A percentile compares a stretch with the other conserved stretches of the same genome.
phyloP scores from a whole-genome alignment of 2,888 invertebrate genomes.

The Seladonia tumulorum region DNA sequence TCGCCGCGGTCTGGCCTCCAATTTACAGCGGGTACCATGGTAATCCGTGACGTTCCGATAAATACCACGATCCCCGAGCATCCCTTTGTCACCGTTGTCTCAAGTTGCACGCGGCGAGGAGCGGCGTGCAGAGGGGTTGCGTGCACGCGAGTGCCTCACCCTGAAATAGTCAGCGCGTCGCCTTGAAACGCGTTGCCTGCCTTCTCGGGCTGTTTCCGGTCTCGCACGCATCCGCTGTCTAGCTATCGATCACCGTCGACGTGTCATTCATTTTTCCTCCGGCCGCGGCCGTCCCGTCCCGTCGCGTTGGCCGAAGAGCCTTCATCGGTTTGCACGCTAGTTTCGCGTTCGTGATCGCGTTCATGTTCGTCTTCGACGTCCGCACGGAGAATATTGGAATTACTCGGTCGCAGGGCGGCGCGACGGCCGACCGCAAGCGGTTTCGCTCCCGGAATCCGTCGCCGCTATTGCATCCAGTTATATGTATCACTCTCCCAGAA shows the following conservation, averaged over 20 bases:
- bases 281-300: not conserved
- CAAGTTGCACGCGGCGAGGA: not conserved
- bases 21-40: not conserved
- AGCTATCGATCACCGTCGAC: constrained; percentile 28
- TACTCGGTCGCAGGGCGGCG: not conserved
- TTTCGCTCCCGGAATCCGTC: not conserved
- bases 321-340: constrained; percentile 5
- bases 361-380: not conserved
- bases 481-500: constrained; percentile 7
- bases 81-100: constrained; percentile 18
- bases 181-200: constrained; percentile 17
- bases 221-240: constrained; percentile 30
- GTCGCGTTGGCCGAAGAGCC: not conserved
- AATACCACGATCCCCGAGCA: not conserved
- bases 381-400: constrained; percentile 1
- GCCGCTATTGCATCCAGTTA: constrained; percentile 9
- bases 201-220: constrained; percentile 22
- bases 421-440: constrained; percentile 11
- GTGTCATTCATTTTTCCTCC: constrained; percentile 4
- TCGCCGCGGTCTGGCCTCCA: not conserved
- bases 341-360: constrained; percentile 2
- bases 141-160: constrained; percentile 11
- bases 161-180: constrained; percentile 6
- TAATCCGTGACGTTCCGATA: not conserved
- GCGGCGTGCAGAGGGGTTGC: not conserved